Base-by-base conservation (phyloP, 2,888 invertebrate genomes). In the Himalopsyche kuldschensis region DNA sequence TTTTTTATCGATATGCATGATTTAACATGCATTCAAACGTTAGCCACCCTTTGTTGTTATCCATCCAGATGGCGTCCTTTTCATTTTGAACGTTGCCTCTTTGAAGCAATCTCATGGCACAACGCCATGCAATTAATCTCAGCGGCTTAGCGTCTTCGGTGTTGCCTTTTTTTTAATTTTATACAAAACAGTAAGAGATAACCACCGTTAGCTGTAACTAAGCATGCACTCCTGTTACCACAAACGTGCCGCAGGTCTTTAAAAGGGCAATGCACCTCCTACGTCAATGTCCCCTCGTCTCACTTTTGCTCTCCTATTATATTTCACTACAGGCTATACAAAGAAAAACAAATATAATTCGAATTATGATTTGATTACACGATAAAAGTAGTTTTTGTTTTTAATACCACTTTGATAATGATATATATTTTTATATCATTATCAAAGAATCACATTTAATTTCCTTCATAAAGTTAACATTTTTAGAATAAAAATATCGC, bases 181-280 rank as follows among this genome's bases (percentile, higher is more conserved):
- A 69, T 69, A 69, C 69, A 69, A 69, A 27, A 30, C 27, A 27
- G 69, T 30, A 69, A 69, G 69, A 69, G 69, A 69, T 69, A 69
- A 24, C 69, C 27, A 24, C 24, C 20, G 69, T 69, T 27, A 69
- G 69, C 69, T 24, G 69, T 69, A 69, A 69, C 69, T 69, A 69
- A 69, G 69, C 69, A 69, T 69, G 69, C 69, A 69, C 69, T 69
- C 69, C 30, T 69, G 69, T 20, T 69, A 69, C 69, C 77, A 77
- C 48, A 48, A 79, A 82, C 82, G 63, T 55, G 78, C 82, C 48
- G 78, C 32, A n/a, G 63, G 47, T 20, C 78, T 78, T 82, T 82
- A 82, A 78, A 69, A 75, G 84, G 81, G 81, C 84, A 84, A 75
- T 81, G 84, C 84, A 84, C 84, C 81, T 20, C 32, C 63, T 75